phyloP scores from a whole-genome alignment of 2,888 invertebrate species.

The Apamea sordens region DNA sequence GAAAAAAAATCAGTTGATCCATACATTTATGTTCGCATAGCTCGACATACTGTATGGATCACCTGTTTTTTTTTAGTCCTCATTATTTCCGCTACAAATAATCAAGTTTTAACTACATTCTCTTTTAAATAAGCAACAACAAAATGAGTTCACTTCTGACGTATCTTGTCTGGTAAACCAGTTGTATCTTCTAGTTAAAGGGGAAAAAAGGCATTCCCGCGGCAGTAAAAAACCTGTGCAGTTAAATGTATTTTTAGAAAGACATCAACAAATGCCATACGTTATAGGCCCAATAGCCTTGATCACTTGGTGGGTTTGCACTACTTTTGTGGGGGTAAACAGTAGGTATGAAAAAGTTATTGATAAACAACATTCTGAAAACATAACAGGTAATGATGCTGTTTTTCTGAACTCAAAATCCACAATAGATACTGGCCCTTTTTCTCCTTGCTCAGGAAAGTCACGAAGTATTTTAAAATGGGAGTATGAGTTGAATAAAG shows the following conservation, averaged over 20 bases:
- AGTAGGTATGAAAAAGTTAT: not conserved
- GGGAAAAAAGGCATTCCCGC: conserved; percentile 38
- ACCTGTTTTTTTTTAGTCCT: not conserved
- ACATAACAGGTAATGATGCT: not conserved
- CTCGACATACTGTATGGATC: too few species aligned
- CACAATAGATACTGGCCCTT: not conserved
- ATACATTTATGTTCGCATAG: too few species aligned
- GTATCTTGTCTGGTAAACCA: conserved; percentile 22
- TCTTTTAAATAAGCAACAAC: conserved; percentile 1
- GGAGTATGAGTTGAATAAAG: not conserved
- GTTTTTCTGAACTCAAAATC: not conserved
- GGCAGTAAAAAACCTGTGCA: not conserved
- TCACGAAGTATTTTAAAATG: not conserved
- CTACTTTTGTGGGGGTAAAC: conserved; percentile 1
- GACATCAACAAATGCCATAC: not conserved
- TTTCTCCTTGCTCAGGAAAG: not conserved
- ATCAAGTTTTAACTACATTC: conserved; percentile 14
- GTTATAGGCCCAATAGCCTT: not conserved
- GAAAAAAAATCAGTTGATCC: too few species aligned
- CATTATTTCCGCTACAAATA: not conserved
- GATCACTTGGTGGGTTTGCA: conserved; percentile 2
- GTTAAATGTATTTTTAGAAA: conserved; percentile 18
- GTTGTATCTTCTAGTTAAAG: conserved; percentile 2
- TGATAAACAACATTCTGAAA: not conserved
- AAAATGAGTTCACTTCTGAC: conserved; percentile 16